Base-by-base conservation (phyloP, 2,888 invertebrate genomes). In the Drosophila kokeensis region DNA sequence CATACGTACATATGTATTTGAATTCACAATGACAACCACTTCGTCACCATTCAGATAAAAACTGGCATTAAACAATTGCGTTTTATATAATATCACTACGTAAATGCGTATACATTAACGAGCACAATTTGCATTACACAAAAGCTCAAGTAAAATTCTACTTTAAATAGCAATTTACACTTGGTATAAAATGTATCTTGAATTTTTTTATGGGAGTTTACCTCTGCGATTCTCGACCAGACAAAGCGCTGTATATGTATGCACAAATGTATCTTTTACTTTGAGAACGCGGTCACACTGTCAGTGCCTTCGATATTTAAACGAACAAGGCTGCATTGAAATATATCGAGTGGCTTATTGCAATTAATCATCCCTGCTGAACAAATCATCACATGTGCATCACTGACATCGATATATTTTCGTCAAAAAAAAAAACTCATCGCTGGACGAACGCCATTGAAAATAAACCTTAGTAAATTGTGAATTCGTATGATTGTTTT, bases 21-120 rank as follows among this genome's bases (percentile, higher is more conserved):
- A 81, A 81, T 76, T 78, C 81, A 89, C 83, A 84, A 87, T 85
- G 89, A 89, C 85, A 85, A 85, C 85, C 85, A 85, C 85, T 86
- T 89, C 87, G 84, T 89, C 89, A 89, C 82, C 84, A 76, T 62
- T 59, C 85, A 84, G 77, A 87, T 84, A 87, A 89, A 87, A 86
- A 73, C 79, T 87, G 79, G 73, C 80, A 75, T 82, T 70, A 67
- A 81, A 86, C 76, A 71, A 79, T 63, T 87, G 73, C 80, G 85
- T 77, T 85, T 87, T 85, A 85, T 79, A 73, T 89, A 85, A 85
- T 89, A 75, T 57, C 74, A 85, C 83, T 72, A 72, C 64, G 45
- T 67, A 66, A 69, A 78, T 75, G 69, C 73, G 63, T 70, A 73
- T 32, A 67, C 34, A 49, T 62, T 32, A 38, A 52, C 63, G 50